Evolutionary conservation across 2,797 vertebrate species (phyloP).

Genomic region (Pogoniulus pusillus): DNA sequence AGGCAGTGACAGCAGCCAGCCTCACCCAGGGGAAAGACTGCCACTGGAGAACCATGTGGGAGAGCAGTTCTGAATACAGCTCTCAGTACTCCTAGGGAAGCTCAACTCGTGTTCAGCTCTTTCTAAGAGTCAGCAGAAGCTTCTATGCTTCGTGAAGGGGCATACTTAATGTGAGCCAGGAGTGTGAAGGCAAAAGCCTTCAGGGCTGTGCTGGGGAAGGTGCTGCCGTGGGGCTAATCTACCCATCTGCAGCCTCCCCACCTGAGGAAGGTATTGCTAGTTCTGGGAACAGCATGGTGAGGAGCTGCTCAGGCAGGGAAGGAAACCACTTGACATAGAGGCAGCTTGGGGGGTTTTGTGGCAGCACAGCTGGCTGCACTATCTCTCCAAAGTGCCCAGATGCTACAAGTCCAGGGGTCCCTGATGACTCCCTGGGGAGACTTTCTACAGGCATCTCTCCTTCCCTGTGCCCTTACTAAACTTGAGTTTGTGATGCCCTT

Average conservation of each 20-base stretch:
- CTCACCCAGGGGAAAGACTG: neutral
- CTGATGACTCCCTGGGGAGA: neutral
- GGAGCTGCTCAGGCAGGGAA: neutral
- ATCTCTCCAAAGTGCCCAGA: neutral
- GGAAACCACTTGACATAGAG: neutral
- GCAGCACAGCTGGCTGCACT: neutral
- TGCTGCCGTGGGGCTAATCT: neutral
- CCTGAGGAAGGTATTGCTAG: neutral
- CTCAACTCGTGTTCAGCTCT: neutral
- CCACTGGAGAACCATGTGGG: neutral
- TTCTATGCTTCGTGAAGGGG: neutral
- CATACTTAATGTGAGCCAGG: accelerated
- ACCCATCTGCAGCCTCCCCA: neutral
- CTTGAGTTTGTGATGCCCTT: neutral
- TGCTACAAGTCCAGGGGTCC: neutral
- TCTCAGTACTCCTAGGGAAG: neutral
- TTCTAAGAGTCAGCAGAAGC: neutral
- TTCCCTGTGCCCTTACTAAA: neutral
- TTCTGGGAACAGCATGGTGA: accelerated
- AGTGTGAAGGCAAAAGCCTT: neutral
- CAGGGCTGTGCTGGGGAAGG: neutral
- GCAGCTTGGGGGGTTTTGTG: neutral
- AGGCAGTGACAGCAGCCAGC: neutral
- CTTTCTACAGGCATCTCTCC: neutral
- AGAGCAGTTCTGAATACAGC: neutral